Evolutionary conservation across 2,797 vertebrate species (phyloP).

Genomic region (Helicolenus hilgendorfi): DNA sequence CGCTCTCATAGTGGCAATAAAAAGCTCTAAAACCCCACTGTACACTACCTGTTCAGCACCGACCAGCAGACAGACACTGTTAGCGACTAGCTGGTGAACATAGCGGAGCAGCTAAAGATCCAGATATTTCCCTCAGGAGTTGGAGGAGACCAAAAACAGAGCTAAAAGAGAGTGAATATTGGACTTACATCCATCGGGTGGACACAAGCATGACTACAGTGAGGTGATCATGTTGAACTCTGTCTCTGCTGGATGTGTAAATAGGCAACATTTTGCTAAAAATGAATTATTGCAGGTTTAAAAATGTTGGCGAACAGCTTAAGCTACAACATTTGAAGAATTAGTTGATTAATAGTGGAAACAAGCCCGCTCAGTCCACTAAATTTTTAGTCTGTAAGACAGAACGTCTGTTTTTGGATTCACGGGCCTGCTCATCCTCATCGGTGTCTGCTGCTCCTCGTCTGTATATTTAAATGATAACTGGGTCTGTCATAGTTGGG

Average conservation of each 20-base stretch:
- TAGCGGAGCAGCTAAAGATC: not conserved
- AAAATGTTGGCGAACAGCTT: not conserved
- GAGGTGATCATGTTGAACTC: not conserved
- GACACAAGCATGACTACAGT: not conserved
- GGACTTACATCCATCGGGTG: not conserved
- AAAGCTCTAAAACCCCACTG: not conserved
- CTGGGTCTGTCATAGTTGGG: not conserved
- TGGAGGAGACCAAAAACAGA: too few species aligned
- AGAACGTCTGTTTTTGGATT: not conserved
- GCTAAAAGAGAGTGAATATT: not conserved
- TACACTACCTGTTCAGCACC: not conserved
- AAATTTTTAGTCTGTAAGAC: not conserved
- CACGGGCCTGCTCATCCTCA: not conserved
- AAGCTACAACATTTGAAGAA: not conserved
- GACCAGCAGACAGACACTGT: not conserved
- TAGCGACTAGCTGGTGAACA: not conserved
- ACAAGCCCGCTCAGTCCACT: not conserved
- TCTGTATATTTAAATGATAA: not conserved
- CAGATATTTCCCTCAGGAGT: too few species aligned
- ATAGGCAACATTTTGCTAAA: not conserved
- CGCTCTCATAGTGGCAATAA: not conserved
- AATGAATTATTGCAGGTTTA: accelerated
- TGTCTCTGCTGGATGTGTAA: not conserved
- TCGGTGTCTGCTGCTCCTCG: not conserved
- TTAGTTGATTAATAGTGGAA: not conserved